Base-by-base conservation (phyloP, 2,797 vertebrate species). In the Margarornis squamiger region DNA sequence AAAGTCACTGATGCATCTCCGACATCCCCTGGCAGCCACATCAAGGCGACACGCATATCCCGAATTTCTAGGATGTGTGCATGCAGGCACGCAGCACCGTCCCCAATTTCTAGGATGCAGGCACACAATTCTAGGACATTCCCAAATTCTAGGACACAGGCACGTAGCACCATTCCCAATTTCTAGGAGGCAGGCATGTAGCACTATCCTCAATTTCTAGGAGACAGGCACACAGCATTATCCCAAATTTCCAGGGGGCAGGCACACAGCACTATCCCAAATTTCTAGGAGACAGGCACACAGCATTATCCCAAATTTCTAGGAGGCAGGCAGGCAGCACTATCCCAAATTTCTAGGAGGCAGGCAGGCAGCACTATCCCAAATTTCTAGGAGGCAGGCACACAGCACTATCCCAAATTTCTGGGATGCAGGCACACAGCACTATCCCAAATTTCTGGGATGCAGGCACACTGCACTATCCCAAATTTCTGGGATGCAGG, bases 11-110 rank as follows among this genome's bases (percentile, higher is more conserved):
- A 57, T 1, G 1, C 87, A 96, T 96, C 86, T 62, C 81, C 8
- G 1, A 61, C 89, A 92, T 91, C 76, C 78, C 87, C 82, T 95
- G 93, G 92, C 92, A 90, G 68, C 43, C 82, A 84, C 66, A 86
- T 89, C 87, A 94, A 93, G 85, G 92, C 27, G 0, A 55, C n/a
- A 22, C 2, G 4, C 54, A 51, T 12, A 65, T 74, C 76, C 72
- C 79, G 9, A 43, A 32, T 55, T 36, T 34, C 57, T 55, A 49
- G 38, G 78, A 57, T 1, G 32, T 26, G 14, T 13, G 63, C 74
- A 13, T 7, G 2, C 39, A 2, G 59, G 63, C 77, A 83, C 39
- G 8, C 26, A 61, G 26, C 58, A 11, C 29, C 22, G 58, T 61
- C 81, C 70, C 71, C 6, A 32, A 30, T 55, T 36, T n/a, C 46